Conservation (phyloP, 2,888 invertebrate species). For the Sturmia bella region DNA sequence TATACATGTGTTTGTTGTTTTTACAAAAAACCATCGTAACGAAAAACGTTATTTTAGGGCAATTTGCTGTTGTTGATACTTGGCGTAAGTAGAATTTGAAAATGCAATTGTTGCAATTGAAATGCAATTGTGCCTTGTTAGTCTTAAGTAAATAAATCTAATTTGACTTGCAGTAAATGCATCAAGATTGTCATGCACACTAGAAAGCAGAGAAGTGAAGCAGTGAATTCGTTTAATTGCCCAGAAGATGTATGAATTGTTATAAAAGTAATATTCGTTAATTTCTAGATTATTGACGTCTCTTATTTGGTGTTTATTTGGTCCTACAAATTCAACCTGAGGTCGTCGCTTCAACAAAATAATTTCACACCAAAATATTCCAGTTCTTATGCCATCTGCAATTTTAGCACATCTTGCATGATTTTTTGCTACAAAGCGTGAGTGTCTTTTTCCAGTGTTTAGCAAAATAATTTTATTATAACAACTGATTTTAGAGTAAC, state of each 20-base stretch:
- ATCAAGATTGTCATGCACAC: conserved; percentile 24
- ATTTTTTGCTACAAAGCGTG: no score
- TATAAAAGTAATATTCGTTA: no score
- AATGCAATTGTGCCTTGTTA: conserved; percentile 17
- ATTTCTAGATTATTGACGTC: no score
- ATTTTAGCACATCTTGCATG: no score
- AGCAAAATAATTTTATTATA: no score
- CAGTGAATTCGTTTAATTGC: background rate
- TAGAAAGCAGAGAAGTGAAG: background rate
- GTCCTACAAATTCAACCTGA: no score
- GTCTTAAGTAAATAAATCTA: conserved; percentile 47
- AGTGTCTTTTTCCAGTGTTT: no score
- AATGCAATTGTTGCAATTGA: conserved; percentile 59
- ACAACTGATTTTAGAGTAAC: no score
- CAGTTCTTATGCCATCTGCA: no score
- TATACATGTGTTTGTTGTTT: conserved; percentile 12
- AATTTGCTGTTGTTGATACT: conserved; percentile 37
- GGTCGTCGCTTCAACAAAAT: no score
- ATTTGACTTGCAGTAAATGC: conserved; percentile 38
- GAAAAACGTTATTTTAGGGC: conserved; percentile 36
- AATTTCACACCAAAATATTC: no score
- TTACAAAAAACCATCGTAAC: conserved; percentile 13
- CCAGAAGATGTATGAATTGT: background rate
- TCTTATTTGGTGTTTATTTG: no score
- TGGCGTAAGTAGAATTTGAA: conserved; percentile 37